Conservation (phyloP, 2,113 vertebrate species). For the Corythornis madagascariensis region DNA sequence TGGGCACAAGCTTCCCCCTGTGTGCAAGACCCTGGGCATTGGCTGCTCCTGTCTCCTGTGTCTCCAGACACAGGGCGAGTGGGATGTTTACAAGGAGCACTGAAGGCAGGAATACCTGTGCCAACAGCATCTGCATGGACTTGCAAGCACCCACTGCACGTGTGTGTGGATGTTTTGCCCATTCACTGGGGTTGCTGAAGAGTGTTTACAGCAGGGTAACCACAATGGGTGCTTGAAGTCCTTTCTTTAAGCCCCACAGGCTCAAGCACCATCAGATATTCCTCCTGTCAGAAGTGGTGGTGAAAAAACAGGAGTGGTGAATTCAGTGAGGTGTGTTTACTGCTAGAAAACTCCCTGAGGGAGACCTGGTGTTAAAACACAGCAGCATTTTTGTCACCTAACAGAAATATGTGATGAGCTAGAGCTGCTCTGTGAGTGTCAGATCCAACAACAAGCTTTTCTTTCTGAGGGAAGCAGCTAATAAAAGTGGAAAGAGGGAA, state of each 20-base stretch:
- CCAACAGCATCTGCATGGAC: background rate
- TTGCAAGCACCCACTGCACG: background rate
- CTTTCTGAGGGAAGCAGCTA: background rate
- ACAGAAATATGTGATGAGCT: background rate
- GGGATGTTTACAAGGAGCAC: background rate
- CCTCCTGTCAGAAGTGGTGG: background rate
- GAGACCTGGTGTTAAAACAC: background rate
- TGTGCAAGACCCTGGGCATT: background rate
- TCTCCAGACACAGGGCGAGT: background rate
- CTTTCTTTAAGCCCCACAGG: background rate
- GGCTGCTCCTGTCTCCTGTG: background rate
- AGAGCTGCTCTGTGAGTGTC: background rate
- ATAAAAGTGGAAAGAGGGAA: background rate
- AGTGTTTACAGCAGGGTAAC: background rate
- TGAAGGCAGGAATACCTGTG: background rate
- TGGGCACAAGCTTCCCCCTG: background rate
- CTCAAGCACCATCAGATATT: background rate
- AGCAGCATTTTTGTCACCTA: background rate
- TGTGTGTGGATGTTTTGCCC: background rate
- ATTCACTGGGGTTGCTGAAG: background rate
- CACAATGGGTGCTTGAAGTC: background rate
- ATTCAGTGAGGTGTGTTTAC: background rate
- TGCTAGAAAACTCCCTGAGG: background rate
- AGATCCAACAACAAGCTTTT: background rate
- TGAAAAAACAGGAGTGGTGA: background rate